These are phyloP conservation scores for Philereme vetulata DNA, from an alignment of 2,888 invertebrate genomes.

Conservation along the genomic window DNA sequence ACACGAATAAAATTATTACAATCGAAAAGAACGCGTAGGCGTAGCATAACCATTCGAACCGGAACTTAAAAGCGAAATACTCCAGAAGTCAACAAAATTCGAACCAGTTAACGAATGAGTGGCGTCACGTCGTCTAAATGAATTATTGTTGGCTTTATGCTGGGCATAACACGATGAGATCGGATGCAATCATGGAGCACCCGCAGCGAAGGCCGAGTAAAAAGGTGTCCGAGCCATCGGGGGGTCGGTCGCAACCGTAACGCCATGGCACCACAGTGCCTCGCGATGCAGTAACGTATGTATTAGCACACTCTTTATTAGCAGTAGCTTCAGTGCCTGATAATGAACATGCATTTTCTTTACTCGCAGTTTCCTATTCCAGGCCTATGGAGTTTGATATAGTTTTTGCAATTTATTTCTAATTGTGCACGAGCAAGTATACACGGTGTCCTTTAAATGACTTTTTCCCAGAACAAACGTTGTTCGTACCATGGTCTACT, in stretches of 20 bases:
- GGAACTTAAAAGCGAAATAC: slow-evolving; percentile 45
- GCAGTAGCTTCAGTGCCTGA: no score
- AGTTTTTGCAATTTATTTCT: no score
- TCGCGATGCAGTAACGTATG: slow-evolving; percentile 6
- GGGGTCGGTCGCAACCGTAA: slow-evolving; percentile 69
- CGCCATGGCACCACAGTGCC: slow-evolving; percentile 40
- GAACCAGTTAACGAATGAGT: slow-evolving; percentile 80
- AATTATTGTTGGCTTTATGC: slow-evolving; percentile 83
- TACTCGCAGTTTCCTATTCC: no score
- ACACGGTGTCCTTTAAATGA: no score
- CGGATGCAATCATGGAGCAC: slow-evolving; percentile 82
- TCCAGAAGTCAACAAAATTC: slow-evolving; percentile 61
- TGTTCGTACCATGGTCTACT: no score
- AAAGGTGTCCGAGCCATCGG: slow-evolving; percentile 77
- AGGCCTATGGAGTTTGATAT: no score
- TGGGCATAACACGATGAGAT: slow-evolving; percentile 82
- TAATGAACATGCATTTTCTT: no score
- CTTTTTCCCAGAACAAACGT: no score
- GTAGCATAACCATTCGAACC: slow-evolving; percentile 38
- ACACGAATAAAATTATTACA: slow-evolving; percentile 12
- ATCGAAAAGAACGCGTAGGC: slow-evolving; percentile 24
- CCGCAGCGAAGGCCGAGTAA: slow-evolving; percentile 77
- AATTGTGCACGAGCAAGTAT: no score
- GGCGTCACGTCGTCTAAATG: slow-evolving; percentile 83
- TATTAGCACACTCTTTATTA: background rate